Evolutionary conservation across 2,113 vertebrate genomes (phyloP).

Genomic region (Perca schrenkii): DNA sequence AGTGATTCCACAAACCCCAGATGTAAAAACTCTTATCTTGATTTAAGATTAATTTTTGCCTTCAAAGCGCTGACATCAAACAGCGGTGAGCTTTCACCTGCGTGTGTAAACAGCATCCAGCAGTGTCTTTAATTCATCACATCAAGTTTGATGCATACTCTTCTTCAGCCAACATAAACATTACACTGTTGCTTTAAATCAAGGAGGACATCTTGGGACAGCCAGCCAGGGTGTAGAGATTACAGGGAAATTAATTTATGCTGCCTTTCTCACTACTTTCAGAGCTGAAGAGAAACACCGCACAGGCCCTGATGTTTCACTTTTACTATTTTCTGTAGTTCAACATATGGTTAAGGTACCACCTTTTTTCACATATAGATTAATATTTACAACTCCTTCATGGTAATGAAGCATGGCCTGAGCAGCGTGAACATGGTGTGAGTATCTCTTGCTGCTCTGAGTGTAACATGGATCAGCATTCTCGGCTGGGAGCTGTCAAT

Average conservation of each 20-base stretch:
- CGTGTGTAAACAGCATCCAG: slow-evolving; percentile 79
- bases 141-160: slow-evolving; percentile 78
- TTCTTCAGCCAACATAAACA: slow-evolving; percentile 82
- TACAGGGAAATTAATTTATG: slow-evolving; percentile 76
- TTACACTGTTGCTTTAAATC: slow-evolving; percentile 78
- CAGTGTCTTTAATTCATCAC: slow-evolving; percentile 82
- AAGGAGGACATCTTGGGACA: slow-evolving; percentile 78
- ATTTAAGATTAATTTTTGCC: slow-evolving; percentile 52
- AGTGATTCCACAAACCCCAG: slow-evolving; percentile 37
- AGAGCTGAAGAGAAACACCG: slow-evolving; percentile 64
- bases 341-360: background rate
- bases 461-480: no score
- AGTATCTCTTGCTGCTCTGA: background rate
- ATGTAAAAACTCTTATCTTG: slow-evolving; percentile 52
- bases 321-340: background rate
- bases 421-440: background rate
- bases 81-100: slow-evolving; percentile 74
- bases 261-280: slow-evolving; percentile 63
- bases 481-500: no score
- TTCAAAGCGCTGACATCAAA: slow-evolving; percentile 77
- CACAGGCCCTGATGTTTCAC: slow-evolving; percentile 30
- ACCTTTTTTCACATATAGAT: no score
- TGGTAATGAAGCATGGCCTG: background rate
- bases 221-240: slow-evolving; percentile 68
- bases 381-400: background rate